A percentile compares a stretch with the other conserved stretches of the same genome.
Evolutionary conservation across 2,113 vertebrate species (phyloP).

Genomic region (Paratilapia polleni): DNA sequence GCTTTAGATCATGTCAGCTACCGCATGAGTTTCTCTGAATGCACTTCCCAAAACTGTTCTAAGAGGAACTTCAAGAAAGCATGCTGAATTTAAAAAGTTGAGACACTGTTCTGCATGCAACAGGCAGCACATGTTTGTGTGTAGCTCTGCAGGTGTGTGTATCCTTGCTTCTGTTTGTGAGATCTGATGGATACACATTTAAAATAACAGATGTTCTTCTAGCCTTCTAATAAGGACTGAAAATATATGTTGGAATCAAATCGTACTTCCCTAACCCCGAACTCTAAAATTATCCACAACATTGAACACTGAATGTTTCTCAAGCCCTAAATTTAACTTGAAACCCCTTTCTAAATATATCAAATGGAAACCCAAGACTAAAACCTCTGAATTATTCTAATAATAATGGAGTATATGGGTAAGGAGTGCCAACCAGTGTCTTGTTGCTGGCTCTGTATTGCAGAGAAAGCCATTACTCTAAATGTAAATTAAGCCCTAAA

Average conservation of each 20-base stretch:
- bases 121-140: slow-evolving; percentile 18
- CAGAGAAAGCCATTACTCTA: background rate
- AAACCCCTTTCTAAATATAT: slow-evolving; percentile 19
- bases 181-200: slow-evolving; percentile 7
- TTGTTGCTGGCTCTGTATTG: background rate
- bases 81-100: slow-evolving; percentile 11
- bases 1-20: slow-evolving; percentile 36
- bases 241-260: slow-evolving; percentile 39
- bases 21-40: slow-evolving; percentile 22
- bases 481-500: background rate
- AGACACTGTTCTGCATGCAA: slow-evolving; percentile 11
- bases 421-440: background rate
- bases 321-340: slow-evolving; percentile 15
- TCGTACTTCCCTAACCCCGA: background rate
- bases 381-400: background rate
- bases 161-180: background rate
- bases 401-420: background rate
- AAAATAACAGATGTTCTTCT: slow-evolving; percentile 46
- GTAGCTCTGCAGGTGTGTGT: background rate
- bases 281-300: slow-evolving; percentile 42
- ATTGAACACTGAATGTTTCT: slow-evolving; percentile 1
- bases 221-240: slow-evolving; percentile 19
- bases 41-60: slow-evolving; percentile 21
- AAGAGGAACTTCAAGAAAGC: slow-evolving; percentile 24
- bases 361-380: background rate